Evolutionary conservation across 2,113 vertebrate species (phyloP).

Genomic region (Calonectris borealis): DNA sequence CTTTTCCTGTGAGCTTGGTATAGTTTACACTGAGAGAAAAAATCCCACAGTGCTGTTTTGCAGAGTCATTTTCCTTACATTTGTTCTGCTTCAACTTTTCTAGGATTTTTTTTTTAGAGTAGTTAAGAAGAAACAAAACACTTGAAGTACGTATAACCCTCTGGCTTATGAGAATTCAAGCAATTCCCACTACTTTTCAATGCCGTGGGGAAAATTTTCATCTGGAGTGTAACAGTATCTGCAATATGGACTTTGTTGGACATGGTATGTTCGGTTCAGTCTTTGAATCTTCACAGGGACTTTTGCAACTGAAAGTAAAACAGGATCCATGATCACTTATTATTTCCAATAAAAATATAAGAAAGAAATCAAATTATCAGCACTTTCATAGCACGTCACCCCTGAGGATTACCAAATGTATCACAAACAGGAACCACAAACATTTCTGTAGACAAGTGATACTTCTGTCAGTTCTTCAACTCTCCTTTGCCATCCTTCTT

Average conservation of each 20-base stretch:
- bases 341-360: not conserved
- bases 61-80: not conserved
- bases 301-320: not conserved
- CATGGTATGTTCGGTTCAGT: not conserved
- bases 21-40: not conserved
- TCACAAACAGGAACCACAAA: not conserved
- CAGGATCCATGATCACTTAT: not conserved
- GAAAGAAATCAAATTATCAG: not conserved
- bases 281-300: not conserved
- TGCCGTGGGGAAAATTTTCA: not conserved
- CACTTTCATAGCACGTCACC: not conserved
- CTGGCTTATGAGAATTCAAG: not conserved
- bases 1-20: not conserved
- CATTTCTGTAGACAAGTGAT: not conserved
- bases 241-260: not conserved
- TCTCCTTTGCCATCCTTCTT: not conserved
- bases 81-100: not conserved
- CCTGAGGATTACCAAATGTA: not conserved
- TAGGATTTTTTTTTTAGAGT: not conserved
- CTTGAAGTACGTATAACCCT: not conserved
- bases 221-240: not conserved
- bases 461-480: not conserved
- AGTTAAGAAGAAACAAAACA: not conserved
- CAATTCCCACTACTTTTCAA: not conserved
- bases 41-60: not conserved